Conservation (phyloP, 2,888 invertebrate species). For the Drosophila pegasa region DNA sequence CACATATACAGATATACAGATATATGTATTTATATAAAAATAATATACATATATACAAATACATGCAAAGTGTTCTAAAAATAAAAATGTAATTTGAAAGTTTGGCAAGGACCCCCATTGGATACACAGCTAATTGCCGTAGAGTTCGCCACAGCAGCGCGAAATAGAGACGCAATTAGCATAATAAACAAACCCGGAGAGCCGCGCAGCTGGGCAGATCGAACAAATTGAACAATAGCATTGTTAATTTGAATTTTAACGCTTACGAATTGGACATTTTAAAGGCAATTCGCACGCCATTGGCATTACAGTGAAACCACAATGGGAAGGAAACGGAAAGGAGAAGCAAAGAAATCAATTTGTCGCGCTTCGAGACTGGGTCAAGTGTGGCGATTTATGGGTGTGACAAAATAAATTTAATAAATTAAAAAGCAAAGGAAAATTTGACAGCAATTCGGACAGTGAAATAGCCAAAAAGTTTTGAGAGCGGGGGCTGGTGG, state of each 20-base stretch:
- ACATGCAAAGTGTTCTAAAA: neutral
- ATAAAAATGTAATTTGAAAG: neutral
- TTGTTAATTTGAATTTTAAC: constrained; percentile 62
- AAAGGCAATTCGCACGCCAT: constrained; percentile 57
- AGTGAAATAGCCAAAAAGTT: constrained; percentile 23
- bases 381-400: constrained; percentile 38
- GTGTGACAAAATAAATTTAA: constrained; percentile 17
- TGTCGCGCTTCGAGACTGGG: constrained; percentile 20
- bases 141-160: neutral
- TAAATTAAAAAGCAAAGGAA: constrained; percentile 2
- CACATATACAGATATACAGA: too few species aligned
- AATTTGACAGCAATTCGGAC: constrained; percentile 13
- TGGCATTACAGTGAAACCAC: constrained; percentile 16
- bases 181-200: constrained; percentile 48
- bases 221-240: constrained; percentile 51
- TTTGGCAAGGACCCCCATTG: neutral
- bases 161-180: constrained; percentile 44
- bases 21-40: too few species aligned
- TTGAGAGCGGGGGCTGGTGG: too few species aligned
- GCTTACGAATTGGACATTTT: constrained; percentile 58
- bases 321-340: neutral
- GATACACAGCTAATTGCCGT: constrained; percentile 3
- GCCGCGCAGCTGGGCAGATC: constrained; percentile 18
- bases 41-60: too few species aligned
- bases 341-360: constrained; percentile 57